Conservation (phyloP, 2,888 invertebrate species). For the Drosophila borealis region DNA sequence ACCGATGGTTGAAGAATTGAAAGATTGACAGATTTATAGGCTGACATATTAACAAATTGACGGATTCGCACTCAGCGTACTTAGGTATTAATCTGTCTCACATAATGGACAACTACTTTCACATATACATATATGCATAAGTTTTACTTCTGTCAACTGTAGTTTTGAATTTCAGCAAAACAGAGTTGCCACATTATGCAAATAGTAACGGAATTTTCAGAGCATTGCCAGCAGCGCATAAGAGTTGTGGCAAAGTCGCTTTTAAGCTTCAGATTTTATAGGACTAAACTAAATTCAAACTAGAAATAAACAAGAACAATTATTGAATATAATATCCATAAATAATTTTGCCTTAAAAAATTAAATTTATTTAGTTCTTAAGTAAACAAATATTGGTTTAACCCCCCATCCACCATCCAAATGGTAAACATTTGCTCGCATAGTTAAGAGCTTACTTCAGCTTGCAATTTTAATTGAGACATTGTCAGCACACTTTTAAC, state of each 20-base stretch:
- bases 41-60: no score
- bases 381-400: no score
- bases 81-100: not conserved
- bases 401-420: not conserved
- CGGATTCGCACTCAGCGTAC: no score
- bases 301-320: no score
- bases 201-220: constrained; percentile 29
- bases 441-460: constrained; percentile 46
- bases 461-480: constrained; percentile 72
- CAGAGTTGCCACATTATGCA: constrained; percentile 41
- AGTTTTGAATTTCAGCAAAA: constrained; percentile 19
- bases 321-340: not conserved
- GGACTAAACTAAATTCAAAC: not conserved
- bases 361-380: not conserved
- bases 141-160: not conserved
- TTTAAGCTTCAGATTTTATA: not conserved
- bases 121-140: not conserved
- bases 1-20: no score
- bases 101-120: constrained; percentile 6
- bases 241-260: constrained; percentile 3
- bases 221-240: constrained; percentile 25
- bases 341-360: constrained; percentile 1
- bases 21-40: no score
- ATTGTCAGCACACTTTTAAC: constrained; percentile 61
- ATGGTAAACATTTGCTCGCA: constrained; percentile 40